Percentiles rank a stretch among this genome's conserved stretches.
Conservation (phyloP, 2,113 vertebrate genomes). For the Callopanchax toddi region DNA sequence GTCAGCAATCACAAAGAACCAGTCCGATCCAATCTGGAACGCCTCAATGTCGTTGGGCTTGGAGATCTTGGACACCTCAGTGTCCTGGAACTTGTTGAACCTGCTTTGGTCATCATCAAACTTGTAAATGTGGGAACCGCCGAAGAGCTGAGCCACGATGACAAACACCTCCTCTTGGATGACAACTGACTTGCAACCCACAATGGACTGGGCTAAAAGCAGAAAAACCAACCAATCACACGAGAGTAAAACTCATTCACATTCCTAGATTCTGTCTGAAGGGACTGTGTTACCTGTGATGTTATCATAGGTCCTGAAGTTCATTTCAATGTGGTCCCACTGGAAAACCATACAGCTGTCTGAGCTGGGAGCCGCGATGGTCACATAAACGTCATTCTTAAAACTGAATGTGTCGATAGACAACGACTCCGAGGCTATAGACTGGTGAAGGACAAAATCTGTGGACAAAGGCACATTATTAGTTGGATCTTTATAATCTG, state of each 20-base stretch:
- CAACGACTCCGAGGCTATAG: constrained; percentile 90
- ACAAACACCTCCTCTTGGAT: constrained; percentile 95
- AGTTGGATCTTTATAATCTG: neutral
- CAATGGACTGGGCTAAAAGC: constrained; percentile 92
- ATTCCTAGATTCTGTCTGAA: neutral
- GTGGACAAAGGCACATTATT: constrained; percentile 45
- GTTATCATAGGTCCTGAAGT: constrained; percentile 97
- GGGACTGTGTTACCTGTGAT: constrained; percentile 84
- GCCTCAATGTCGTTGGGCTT: constrained; percentile 97
- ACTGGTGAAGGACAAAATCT: constrained; percentile 97
- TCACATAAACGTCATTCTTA: constrained; percentile 95
- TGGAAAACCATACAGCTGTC: constrained; percentile 97
- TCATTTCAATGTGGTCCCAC: constrained; percentile 99
- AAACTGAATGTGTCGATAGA: constrained; percentile 94
- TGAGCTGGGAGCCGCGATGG: constrained; percentile 92
- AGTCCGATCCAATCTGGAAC: constrained; percentile 92
- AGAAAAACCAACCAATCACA: neutral
- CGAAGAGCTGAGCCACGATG: constrained; percentile 97
- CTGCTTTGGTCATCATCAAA: constrained; percentile 96
- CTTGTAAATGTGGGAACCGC: constrained; percentile 96
- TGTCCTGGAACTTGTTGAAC: constrained; percentile 98
- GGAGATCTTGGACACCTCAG: constrained; percentile 95
- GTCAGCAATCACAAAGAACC: constrained; percentile 95
- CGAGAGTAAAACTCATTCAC: neutral
- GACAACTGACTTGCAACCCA: constrained; percentile 94